These are phyloP conservation scores for Falco rusticolus DNA, from an alignment of 2,797 vertebrate genomes.

Conservation along the genomic window DNA sequence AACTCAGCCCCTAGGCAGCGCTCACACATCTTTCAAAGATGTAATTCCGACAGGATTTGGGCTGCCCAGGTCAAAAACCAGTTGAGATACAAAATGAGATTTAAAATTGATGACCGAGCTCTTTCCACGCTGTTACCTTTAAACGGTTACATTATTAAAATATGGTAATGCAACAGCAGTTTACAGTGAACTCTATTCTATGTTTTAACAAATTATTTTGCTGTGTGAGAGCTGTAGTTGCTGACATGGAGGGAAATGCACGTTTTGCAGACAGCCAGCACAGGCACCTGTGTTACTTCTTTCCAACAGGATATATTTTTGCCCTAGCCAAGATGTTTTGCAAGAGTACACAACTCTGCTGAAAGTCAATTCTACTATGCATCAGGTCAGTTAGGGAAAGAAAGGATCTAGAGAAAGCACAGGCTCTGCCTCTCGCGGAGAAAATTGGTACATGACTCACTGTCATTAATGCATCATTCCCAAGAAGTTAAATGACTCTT, in stretches of 20 bases:
- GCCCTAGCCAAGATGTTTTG: background rate
- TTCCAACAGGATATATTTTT: background rate
- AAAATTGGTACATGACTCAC: background rate
- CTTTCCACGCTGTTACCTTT: conserved; percentile 36
- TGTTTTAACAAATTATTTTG: conserved; percentile 30
- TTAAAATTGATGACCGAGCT: conserved; percentile 35
- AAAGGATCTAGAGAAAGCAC: background rate
- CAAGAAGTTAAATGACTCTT: conserved; percentile 31
- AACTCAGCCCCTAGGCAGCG: background rate
- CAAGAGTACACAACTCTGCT: background rate
- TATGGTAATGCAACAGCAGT: conserved; percentile 6
- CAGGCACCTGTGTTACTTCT: background rate
- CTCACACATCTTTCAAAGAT: background rate
- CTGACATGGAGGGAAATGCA: background rate
- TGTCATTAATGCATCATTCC: background rate
- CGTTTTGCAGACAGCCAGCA: background rate
- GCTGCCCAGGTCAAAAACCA: conserved; percentile 17
- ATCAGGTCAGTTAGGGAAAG: background rate
- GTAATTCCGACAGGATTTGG: conserved; percentile 15
- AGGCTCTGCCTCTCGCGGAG: conserved; percentile 3
- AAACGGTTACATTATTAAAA: conserved; percentile 38
- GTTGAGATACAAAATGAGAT: background rate
- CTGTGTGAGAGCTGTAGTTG: background rate
- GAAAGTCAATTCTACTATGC: background rate
- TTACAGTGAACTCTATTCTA: conserved; percentile 26